Evolutionary conservation across 2,113 vertebrate species (phyloP).

Genomic region (Upupa epops): DNA sequence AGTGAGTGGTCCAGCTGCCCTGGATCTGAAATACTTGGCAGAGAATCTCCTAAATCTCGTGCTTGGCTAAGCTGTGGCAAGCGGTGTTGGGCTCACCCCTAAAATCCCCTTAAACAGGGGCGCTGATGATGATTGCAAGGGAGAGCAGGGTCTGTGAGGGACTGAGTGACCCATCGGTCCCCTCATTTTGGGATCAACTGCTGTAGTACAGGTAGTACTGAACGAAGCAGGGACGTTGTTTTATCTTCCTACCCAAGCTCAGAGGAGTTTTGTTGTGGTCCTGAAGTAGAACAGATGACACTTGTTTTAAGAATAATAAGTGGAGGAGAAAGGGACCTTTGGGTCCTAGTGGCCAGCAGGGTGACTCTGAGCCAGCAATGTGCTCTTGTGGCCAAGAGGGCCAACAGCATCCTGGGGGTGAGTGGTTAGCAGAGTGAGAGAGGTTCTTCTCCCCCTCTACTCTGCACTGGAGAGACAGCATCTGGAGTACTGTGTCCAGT

Average conservation of each 20-base stretch:
- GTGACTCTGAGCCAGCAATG: no score
- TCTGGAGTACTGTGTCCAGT: no score
- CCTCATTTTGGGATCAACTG: neutral
- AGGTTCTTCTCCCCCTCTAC: no score
- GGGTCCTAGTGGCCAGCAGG: no score
- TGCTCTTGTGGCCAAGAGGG: no score
- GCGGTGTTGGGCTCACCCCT: neutral
- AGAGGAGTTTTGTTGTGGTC: neutral
- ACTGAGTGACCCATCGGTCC: neutral
- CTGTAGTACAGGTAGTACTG: neutral
- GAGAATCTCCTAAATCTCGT: neutral
- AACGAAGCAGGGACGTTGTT: rapidly evolving
- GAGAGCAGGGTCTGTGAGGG: neutral
- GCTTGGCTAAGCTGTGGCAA: neutral
- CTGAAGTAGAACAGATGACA: neutral
- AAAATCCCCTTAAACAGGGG: neutral
- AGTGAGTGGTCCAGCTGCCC: neutral
- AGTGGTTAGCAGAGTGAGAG: no score
- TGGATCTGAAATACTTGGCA: neutral
- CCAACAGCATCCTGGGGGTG: no score
- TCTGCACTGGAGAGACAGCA: no score
- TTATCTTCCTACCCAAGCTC: neutral
- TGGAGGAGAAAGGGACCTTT: no score
- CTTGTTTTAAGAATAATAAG: neutral
- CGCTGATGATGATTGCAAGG: rapidly evolving